phyloP scores from a whole-genome alignment of 2,113 vertebrate species.

The Panthera leo region DNA sequence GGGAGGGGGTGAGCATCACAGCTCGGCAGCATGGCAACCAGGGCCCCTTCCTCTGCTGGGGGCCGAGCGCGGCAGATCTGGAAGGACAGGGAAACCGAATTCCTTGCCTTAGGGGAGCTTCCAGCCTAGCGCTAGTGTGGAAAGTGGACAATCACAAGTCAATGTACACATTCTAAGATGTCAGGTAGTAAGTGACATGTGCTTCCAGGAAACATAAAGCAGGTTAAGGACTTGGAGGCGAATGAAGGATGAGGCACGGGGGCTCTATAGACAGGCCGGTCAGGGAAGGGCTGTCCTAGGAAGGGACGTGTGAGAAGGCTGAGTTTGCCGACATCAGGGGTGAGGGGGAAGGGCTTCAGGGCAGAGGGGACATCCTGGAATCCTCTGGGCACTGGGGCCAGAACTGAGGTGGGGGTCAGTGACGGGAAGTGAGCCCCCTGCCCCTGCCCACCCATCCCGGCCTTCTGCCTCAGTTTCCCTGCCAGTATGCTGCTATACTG shows the following conservation, averaged over 20 bases:
- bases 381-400: not conserved
- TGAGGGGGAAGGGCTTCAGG: not conserved
- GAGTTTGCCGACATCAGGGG: no score
- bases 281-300: not conserved
- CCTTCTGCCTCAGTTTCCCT: not conserved
- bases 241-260: not conserved
- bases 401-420: not conserved
- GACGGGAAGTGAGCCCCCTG: not conserved
- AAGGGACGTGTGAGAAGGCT: fast-evolving
- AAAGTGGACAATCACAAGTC: not conserved
- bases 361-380: not conserved
- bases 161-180: no score
- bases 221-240: not conserved
- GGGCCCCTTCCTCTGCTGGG: not conserved
- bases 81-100: not conserved
- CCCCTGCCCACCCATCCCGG: no score
- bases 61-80: not conserved
- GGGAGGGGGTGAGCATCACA: not conserved
- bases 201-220: not conserved
- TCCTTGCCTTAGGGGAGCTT: not conserved
- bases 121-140: fast-evolving
- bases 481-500: fast-evolving
- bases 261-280: not conserved
- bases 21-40: not conserved
- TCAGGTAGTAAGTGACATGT: not conserved